Evolutionary conservation across 2,113 vertebrate species (phyloP), one percentile per base, ranked within the genome.

Genomic region (Oceanites oceanicus): DNA sequence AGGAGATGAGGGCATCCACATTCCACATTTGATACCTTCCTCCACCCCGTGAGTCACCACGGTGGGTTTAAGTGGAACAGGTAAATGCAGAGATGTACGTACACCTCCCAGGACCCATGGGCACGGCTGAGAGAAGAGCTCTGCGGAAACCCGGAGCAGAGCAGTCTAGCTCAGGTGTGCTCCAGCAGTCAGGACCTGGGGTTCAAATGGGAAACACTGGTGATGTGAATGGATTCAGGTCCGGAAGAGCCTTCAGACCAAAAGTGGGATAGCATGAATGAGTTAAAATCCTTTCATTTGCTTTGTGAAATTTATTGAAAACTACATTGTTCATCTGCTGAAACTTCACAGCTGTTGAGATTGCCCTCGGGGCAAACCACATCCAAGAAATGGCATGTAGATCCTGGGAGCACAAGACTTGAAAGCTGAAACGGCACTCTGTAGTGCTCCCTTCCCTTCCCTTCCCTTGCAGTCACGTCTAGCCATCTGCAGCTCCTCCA

Each of bases 361-460:
- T 83, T 36, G 91, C 86, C 96, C 95, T 74, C 2, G 0, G 81
- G 97, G 92, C 74, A 97, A 97, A 96, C 96, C 95, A 95, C 96
- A 96, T 96, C 97, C 94, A 96, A 96, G 96, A 95, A 94, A 97
- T 95, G 95, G 94, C 95, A 88, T 59, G 94, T 90, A 66, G 94
- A 91, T 91, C 84, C 93, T 18, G 88, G 83, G 96, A 97, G 91
- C 91, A 87, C 73, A 22, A 86, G 91, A 66, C 86, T 66, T 94
- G 89, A 92, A 92, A 96, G 96, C 91, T 76, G 94, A 72, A 81
- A 26, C 13, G 1, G 72, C 20, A 10, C 76, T 63, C 83, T 4
- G 36, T 18, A 73, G 86, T 2, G 74, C 86, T 92, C 61, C 77
- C 74, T 61, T 53, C 68, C 70, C 84, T 78, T 52, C 50, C 50